Evolutionary conservation across 1,140 invertebrate species (phyloP).

Genomic region (Temnothorax longispinosus): DNA sequence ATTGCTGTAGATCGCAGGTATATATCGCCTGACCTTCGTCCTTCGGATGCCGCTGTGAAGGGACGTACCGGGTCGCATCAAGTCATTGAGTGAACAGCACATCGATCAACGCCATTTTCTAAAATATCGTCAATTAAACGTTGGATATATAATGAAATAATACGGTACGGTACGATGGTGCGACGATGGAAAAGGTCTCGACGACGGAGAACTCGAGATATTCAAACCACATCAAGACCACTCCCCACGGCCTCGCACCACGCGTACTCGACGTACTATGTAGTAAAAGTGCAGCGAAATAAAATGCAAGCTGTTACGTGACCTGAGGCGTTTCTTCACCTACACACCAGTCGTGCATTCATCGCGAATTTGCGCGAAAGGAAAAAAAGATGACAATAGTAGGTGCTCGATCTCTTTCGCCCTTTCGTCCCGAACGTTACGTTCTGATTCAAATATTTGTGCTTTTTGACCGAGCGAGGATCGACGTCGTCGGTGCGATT

Average conservation of each 20-base stretch:
- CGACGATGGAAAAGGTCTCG: constrained; percentile 39
- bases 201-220: constrained; percentile 69
- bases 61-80: not conserved
- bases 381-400: not conserved
- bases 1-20: not conserved
- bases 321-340: constrained; percentile 73
- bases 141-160: constrained; percentile 14
- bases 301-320: constrained; percentile 80
- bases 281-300: constrained; percentile 79
- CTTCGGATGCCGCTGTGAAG: not conserved
- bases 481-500: not conserved
- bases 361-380: not conserved
- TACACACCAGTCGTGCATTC: constrained; percentile 2
- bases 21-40: not conserved
- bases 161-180: not conserved
- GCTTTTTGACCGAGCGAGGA: not conserved
- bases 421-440: not conserved
- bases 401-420: not conserved
- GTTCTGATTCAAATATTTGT: constrained; percentile 17
- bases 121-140: not conserved
- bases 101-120: not conserved
- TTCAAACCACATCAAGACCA: constrained; percentile 77
- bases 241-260: constrained; percentile 15
- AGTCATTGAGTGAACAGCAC: not conserved
- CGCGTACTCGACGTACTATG: constrained; percentile 17